A percentile compares a stretch with the other conserved stretches of the same genome.
Conservation (phyloP, 2,888 invertebrate species). For the Habrosyne pyritoides region DNA sequence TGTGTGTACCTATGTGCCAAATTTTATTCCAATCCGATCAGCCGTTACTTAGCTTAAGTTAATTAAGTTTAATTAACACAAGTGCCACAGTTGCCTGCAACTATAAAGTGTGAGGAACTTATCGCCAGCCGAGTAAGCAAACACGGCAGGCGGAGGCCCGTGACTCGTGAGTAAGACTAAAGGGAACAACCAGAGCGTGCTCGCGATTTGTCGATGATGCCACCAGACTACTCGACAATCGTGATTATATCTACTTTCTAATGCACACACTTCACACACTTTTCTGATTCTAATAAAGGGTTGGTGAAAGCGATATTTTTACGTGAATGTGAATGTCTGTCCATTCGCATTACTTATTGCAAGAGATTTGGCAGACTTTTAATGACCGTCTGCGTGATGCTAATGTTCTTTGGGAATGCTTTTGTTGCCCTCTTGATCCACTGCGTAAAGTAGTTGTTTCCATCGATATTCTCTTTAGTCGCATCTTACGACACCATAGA, state of each 20-base stretch:
- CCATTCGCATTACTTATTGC: no score
- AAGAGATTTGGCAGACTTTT: no score
- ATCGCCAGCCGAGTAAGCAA: background rate
- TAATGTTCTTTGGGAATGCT: no score
- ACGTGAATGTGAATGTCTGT: background rate
- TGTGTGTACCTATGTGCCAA: no score
- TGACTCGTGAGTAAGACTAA: constrained; percentile 14
- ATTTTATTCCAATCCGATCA: no score
- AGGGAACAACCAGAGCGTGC: constrained; percentile 30
- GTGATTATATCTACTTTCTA: constrained; percentile 32
- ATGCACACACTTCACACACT: constrained; percentile 17
- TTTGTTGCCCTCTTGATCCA: no score
- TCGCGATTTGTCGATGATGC: constrained; percentile 11
- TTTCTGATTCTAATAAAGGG: constrained; percentile 19
- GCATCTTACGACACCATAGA: no score
- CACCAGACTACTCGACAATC: constrained; percentile 9
- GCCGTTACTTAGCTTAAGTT: no score
- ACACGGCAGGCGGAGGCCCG: background rate
- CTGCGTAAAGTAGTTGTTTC: no score
- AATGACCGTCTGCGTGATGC: no score
- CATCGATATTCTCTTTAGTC: no score
- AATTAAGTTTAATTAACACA: no score
- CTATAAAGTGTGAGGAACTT: background rate
- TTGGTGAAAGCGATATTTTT: constrained; percentile 20
- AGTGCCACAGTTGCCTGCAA: background rate